A percentile compares a stretch with the other conserved stretches of the same genome.
Evolutionary conservation across 2,113 vertebrate genomes (phyloP).

Genomic region (Rana temporaria): DNA sequence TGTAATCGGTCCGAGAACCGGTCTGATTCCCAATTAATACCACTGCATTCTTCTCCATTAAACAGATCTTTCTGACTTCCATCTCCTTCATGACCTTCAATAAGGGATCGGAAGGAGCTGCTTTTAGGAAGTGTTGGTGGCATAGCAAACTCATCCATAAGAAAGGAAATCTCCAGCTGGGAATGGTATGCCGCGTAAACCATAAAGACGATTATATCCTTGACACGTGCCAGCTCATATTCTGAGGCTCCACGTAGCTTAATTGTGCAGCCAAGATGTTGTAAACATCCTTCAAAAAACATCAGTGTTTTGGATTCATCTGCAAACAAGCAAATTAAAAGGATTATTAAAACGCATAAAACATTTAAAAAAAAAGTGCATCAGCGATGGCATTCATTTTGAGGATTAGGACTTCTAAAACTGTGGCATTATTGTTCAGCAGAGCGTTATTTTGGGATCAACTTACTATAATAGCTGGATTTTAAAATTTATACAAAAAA

Average conservation of each 20-base stretch:
- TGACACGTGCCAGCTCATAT: constrained; percentile 93
- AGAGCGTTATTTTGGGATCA: no score
- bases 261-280: constrained; percentile 93
- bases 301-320: constrained; percentile 92
- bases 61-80: constrained; percentile 63
- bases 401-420: no score
- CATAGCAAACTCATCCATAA: constrained; percentile 99
- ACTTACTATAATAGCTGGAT: no score
- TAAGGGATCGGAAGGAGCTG: constrained; percentile 84
- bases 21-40: constrained; percentile 69
- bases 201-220: constrained; percentile 97
- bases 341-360: no score
- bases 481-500: no score
- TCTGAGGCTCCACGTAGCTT: constrained; percentile 92
- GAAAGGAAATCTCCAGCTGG: constrained; percentile 97
- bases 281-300: constrained; percentile 96
- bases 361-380: no score
- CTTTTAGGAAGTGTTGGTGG: constrained; percentile 86
- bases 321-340: constrained; percentile 59
- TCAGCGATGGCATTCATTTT: no score
- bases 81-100: constrained; percentile 74
- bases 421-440: no score
- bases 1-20: constrained; percentile 64
- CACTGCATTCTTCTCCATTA: constrained; percentile 64
- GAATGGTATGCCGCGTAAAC: constrained; percentile 97